Evolutionary conservation across 2,797 vertebrate species (phyloP), one percentile per base, ranked within the genome.

Genomic region (Oreochromis grahami): DNA sequence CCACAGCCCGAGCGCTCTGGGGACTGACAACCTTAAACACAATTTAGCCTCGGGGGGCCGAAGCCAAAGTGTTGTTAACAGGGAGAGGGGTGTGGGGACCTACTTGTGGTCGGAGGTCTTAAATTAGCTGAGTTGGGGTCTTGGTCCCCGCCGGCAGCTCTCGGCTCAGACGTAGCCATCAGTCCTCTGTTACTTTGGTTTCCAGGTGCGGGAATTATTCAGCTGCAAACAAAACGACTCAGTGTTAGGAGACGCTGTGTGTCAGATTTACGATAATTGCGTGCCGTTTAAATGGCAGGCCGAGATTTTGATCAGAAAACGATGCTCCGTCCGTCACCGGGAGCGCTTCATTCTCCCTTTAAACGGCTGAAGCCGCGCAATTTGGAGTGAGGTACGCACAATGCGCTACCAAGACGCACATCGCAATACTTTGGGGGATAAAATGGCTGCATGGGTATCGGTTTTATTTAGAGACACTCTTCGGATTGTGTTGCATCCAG

Each of bases 81-180:
- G 12, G 10, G 34, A 53, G 8, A 45, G 52, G 72, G n/a, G 50
- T 29, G 84, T 50, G 63, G 55, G 90, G 94, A 97, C 98, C 93
- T 99, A 99, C 98, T 97, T 98, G 98, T 96, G 90, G 96, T 94
- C 77, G 95, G 93, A 87, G 98, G 97, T 97, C 97, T 97, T 92
- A 99, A 96, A 97, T 98, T 98, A 90, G 95, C 93, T 9, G 98
- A 95, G 93, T 97, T 97, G 93, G 98, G 96, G 93, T 99, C 97
- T 88, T 97, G 97, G 90, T 97, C 97, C 78, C 94, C 95, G 93
- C 95, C 97, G 90, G 97, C 97, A 92, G 98, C 96, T 87, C 97
- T 97, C 76, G 98, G 97, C 91, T 98, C 97, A 15, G 98, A 98
- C 88, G 98, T 95, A 93, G 98, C 98, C 98, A 98, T 99, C 91